A percentile compares a stretch with the other conserved stretches of the same genome.
phyloP scores from a whole-genome alignment of 1,140 invertebrate species.

The Schlechtendalia chinensis region DNA sequence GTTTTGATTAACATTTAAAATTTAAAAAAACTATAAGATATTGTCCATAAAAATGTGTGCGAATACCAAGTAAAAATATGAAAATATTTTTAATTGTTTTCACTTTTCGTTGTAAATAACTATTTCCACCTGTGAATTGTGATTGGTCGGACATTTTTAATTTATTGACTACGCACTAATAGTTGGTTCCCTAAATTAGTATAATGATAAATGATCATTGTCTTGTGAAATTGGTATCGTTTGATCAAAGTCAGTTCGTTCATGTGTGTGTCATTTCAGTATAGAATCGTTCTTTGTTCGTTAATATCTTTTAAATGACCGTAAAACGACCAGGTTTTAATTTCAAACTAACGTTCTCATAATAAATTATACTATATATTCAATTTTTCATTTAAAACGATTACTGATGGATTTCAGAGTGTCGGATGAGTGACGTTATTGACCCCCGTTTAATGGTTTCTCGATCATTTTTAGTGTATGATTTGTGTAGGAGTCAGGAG shows the following conservation, averaged over 20 bases:
- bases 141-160: background rate
- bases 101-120: background rate
- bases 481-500: background rate
- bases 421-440: conserved; percentile 1
- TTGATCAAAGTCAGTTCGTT: conserved; percentile 33
- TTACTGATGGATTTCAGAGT: conserved; percentile 3
- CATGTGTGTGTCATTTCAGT: conserved; percentile 26
- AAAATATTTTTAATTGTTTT: background rate
- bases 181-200: conserved; percentile 7
- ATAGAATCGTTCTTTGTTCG: conserved; percentile 32
- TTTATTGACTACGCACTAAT: conserved; percentile 7
- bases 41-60: background rate
- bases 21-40: background rate
- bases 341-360: conserved; percentile 16
- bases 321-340: conserved; percentile 20
- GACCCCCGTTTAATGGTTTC: conserved; percentile 9
- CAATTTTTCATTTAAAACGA: conserved; percentile 25
- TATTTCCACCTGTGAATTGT: conserved; percentile 1
- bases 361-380: conserved; percentile 18
- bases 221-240: conserved; percentile 33
- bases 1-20: background rate
- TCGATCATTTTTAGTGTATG: conserved; percentile 22
- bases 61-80: background rate
- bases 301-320: conserved; percentile 42
- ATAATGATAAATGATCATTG: conserved; percentile 22